Conservation (phyloP, 2,797 vertebrate genomes). For the Micropoecilia bifurca region DNA sequence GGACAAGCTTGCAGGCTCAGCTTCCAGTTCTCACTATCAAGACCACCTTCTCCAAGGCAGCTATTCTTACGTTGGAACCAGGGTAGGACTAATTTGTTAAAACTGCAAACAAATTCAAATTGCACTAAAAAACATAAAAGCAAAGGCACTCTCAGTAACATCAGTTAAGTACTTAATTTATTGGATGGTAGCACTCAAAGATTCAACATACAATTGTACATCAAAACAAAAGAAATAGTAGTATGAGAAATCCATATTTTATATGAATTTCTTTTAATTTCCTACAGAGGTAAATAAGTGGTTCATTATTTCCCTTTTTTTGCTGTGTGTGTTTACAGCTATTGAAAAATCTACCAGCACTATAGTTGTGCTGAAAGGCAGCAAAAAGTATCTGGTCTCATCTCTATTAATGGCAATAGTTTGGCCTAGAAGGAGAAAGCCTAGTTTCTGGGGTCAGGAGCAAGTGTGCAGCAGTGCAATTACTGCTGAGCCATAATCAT, state of each 20-base stretch:
- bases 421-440: conserved; percentile 81
- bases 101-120: background rate
- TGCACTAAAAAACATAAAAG: conserved; percentile 12
- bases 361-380: conserved; percentile 59
- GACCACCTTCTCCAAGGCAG: conserved; percentile 83
- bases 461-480: conserved; percentile 74
- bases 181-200: background rate
- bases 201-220: background rate
- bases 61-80: conserved; percentile 80
- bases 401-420: conserved; percentile 80
- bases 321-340: conserved; percentile 8
- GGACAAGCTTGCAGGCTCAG: conserved; percentile 79
- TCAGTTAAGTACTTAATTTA: background rate
- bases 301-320: background rate
- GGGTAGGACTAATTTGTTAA: conserved; percentile 79
- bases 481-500: conserved; percentile 73
- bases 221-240: background rate
- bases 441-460: conserved; percentile 81
- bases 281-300: background rate
- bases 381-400: conserved; percentile 60
- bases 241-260: background rate
- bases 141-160: background rate
- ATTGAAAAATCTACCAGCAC: conserved; percentile 43
- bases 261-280: background rate
- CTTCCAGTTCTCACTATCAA: conserved; percentile 80